These are phyloP conservation scores for Dolichopus griseipennis DNA, from an alignment of 2,888 invertebrate genomes.

Conservation along the genomic window DNA sequence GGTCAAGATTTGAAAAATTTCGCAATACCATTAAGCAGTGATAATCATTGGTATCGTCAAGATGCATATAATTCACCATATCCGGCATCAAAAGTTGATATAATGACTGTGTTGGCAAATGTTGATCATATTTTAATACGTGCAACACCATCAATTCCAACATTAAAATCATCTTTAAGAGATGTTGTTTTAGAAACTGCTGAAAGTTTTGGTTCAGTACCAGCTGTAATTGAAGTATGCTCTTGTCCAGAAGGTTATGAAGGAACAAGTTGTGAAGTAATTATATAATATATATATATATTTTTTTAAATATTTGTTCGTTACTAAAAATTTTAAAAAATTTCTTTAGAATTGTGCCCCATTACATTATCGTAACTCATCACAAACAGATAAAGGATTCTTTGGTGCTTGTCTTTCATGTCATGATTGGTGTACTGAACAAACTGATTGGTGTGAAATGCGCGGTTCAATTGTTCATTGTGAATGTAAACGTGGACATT, in stretches of 20 bases:
- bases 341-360: constrained; percentile 48
- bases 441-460: constrained; percentile 57
- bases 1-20: constrained; percentile 28
- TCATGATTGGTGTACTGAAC: constrained; percentile 53
- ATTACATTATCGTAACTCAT: constrained; percentile 61
- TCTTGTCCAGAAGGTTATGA: constrained; percentile 71
- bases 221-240: constrained; percentile 80
- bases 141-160: constrained; percentile 58
- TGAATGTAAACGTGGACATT: constrained; percentile 59
- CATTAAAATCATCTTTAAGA: constrained; percentile 53
- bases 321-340: no score
- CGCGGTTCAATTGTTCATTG: constrained; percentile 54
- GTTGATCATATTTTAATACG: constrained; percentile 74
- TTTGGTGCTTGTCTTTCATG: constrained; percentile 51
- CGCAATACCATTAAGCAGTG: constrained; percentile 56
- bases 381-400: constrained; percentile 34
- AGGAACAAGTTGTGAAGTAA: constrained; percentile 74
- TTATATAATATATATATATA: no score
- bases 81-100: constrained; percentile 64
- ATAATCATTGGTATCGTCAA: constrained; percentile 58
- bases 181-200: constrained; percentile 84
- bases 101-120: constrained; percentile 76
- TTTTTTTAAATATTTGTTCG: no score
- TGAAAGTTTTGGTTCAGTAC: constrained; percentile 43
- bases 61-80: constrained; percentile 45